Evolutionary conservation across 2,113 vertebrate genomes (phyloP), one percentile per base, ranked within the genome.

Genomic region (Sturnus vulgaris): DNA sequence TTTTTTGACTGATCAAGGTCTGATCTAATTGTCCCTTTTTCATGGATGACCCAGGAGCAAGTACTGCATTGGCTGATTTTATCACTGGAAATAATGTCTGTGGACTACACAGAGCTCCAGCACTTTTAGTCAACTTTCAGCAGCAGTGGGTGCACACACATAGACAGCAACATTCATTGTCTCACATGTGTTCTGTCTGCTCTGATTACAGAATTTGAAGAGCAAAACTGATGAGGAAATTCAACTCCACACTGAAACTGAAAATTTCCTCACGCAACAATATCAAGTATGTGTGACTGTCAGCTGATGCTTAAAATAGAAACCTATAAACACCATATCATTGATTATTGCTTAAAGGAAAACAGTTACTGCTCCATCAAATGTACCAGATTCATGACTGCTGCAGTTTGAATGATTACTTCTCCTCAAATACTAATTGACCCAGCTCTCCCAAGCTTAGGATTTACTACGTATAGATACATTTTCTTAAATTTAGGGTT

Each of bases 251-350:
- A 17, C 1, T 4, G 97, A 98, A 82, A 98, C 95, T 22, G 98
- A 98, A 90, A 84, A 83, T 16, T 99, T 99, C 94, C 98, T 99
- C 55, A 98, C 59, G 35, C 95, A 95, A n/a, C 86, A 98, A 15
- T 97, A 98, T 39, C 91, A 95, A 93, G 99, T 98, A 57, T 12
- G 96, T 96, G 50, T 64, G 25, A 89, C 56, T 84, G 39, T 86
- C 60, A 97, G 61, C 77, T 75, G 59, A n/a, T 39, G 64, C 46
- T 86, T 90, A 22, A 80, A 44, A 59, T 3, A 79, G 30, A 86
- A 89, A 52, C 39, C 10, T 37, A 12, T 30, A 42, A 77, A 44
- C 31, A 59, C 7, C 7, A 0, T 8, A 19, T 35, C 50, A 52
- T 46, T 23, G 20, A 12, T 73, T 31, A 81, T 11, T 47, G 30